These are phyloP conservation scores for Dynastes hyllus DNA, from an alignment of 2,888 invertebrate species.

Conservation along the genomic window DNA sequence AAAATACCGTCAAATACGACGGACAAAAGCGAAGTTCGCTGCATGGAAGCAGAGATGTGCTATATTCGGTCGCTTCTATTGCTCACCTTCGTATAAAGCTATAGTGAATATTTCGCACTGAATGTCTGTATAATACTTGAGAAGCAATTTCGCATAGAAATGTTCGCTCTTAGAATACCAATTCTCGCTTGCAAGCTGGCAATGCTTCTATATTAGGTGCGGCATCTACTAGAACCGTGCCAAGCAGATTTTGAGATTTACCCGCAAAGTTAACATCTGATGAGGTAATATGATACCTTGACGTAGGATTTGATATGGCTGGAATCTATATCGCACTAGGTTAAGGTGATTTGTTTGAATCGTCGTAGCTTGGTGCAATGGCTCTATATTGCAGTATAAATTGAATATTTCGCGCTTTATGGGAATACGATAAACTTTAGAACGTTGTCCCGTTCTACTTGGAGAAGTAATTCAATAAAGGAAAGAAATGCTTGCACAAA, in stretches of 20 bases:
- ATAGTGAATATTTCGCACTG: slow-evolving; percentile 32
- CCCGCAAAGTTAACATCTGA: slow-evolving; percentile 31
- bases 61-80: not conserved
- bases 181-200: slow-evolving; percentile 5
- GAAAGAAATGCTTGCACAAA: too few species aligned
- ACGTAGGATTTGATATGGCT: slow-evolving; percentile 14
- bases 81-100: slow-evolving; percentile 9
- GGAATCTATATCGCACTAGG: slow-evolving; percentile 4
- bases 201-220: slow-evolving; percentile 19
- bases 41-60: slow-evolving; percentile 2
- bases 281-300: slow-evolving; percentile 6
- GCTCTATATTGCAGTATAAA: not conserved
- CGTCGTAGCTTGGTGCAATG: not conserved
- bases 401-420: not conserved
- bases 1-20: slow-evolving; percentile 29
- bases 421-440: not conserved
- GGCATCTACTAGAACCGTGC: slow-evolving; percentile 16
- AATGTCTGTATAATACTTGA: slow-evolving; percentile 35
- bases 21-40: slow-evolving; percentile 33
- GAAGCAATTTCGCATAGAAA: slow-evolving; percentile 44
- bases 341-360: slow-evolving; percentile 28
- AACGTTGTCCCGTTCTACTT: too few species aligned
- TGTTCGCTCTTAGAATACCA: slow-evolving; percentile 15
- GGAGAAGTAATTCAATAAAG: too few species aligned
- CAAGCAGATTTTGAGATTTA: slow-evolving; percentile 41